Base-by-base conservation (phyloP, 1,140 invertebrate genomes). In the Plectus sambesii region DNA sequence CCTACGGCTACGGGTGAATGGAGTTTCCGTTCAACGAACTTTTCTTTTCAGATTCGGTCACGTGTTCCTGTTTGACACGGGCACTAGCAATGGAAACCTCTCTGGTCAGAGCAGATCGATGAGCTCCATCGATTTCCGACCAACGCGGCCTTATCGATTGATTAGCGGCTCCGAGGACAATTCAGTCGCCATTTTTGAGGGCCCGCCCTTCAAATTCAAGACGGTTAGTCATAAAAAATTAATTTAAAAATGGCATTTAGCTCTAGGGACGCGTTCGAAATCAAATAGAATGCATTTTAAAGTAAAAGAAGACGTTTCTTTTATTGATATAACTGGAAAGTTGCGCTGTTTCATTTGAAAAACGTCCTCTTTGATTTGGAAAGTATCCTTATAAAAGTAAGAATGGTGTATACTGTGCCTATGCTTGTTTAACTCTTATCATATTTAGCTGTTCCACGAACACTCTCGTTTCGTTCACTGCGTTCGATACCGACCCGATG, bases 181-280 rank as follows among this genome's bases (percentile, higher is more conserved):
- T 70, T 89, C 85, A 1, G 80, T 92, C 47, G 87, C 81, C 19
- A 80, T 96, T 39, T 96, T 88, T 69, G 89, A 97, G 72, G 93
- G 93, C 9, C 92, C 92, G 2, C 93, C 93, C 24, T 98, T 98
- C 73, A 97, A 97, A 72, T 97, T 94, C 70, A 92, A 90, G 42
- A 68, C 49, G 29, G 62, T 69, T 20, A 40, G 43, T 49, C 24
- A 19, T n/a, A 12, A 33, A 33, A 33, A 33, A 33, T 12, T n/a
- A n/a, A n/a, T n/a, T n/a, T n/a, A n/a, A n/a, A n/a, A n/a, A n/a
- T n/a, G n/a, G n/a, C n/a, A n/a, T n/a, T n/a, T n/a, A n/a, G n/a
- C n/a, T n/a, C n/a, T n/a, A n/a, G n/a, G n/a, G n/a, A n/a, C n/a
- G n/a, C n/a, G n/a, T n/a, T n/a, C n/a, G n/a, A n/a, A n/a, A n/a